Evolutionary conservation across 2,797 vertebrate species (phyloP).

Genomic region (Mus minutoides): DNA sequence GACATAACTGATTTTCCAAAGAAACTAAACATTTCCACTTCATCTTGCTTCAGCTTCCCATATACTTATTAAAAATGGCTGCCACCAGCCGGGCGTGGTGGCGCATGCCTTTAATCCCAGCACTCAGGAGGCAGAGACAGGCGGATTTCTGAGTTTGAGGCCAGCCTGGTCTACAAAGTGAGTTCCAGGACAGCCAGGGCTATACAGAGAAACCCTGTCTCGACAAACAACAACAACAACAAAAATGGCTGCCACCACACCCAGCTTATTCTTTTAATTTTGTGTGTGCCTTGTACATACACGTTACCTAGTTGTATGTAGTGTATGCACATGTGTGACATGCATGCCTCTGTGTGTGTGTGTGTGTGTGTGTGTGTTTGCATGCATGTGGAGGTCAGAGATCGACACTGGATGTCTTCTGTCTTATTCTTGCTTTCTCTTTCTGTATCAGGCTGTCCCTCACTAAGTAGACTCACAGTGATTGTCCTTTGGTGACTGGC

Average conservation of each 20-base stretch:
- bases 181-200: too few species aligned
- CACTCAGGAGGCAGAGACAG: too few species aligned
- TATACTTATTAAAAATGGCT: background rate
- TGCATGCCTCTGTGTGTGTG: too few species aligned
- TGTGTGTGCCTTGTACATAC: background rate
- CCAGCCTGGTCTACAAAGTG: too few species aligned
- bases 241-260: background rate
- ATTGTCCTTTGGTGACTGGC: background rate
- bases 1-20: too few species aligned
- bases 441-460: background rate
- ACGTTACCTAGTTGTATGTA: background rate
- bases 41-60: background rate
- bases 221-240: too few species aligned
- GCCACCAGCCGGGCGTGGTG: too few species aligned
- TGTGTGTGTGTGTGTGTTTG: too few species aligned
- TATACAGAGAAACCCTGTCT: too few species aligned
- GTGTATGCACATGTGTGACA: background rate
- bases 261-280: background rate
- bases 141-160: too few species aligned
- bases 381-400: background rate
- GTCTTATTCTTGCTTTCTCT: background rate
- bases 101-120: too few species aligned
- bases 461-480: background rate
- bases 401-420: background rate
- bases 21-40: too few species aligned